Base-by-base conservation (phyloP, 2,888 invertebrate genomes). In the Coecobrya sp. region DNA sequence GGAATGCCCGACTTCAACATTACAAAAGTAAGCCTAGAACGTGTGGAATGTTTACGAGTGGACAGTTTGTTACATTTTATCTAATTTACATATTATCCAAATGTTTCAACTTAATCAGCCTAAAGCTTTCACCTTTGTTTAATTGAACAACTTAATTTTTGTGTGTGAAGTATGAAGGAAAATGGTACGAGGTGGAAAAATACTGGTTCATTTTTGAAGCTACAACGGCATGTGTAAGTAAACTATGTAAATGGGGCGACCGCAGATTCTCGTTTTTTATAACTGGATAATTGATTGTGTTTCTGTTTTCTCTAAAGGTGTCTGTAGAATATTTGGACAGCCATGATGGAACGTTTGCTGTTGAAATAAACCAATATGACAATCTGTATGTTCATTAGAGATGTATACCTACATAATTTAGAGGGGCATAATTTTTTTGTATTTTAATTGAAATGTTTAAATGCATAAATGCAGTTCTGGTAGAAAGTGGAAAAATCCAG, bases 1-100 rank as follows among this genome's bases (percentile, higher is more conserved):
- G 96, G 97, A 1, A 96, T 97, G 96, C 95, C 96, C 0, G 96
- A 97, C 94, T 97, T 98, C 94, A 96, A 97, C 89, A 95, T 96
- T 49, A 96, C 95, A 93, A 96, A 96, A 96, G 97, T 97, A 96
- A 96, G 96, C 94, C 16, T 68, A 42, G 30, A 68, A 62, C n/a
- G 5, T 2, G 19, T 59, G 7, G 1, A 42, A 62, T 11, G 3
- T 16, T 49, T 81, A 1, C 10, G 42, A 10, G 4, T 49, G 10
- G 11, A 49, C 13, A 1, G 49, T 49, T 11, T 49, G 4, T n/a
- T n/a, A n/a, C 13, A 49, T 49, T 49, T 10, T 49, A 49, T 10
- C 49, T 49, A 13, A 13, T 10, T 11, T 1, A 49, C 10, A 49
- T 49, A 49, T 49, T 49, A 59, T 59, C 7, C 1, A 59, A 19